A percentile compares a stretch with the other conserved stretches of the same genome.
These are phyloP conservation scores for Metacarcinus magister DNA, from an alignment of 2,888 invertebrate genomes.

Conservation along the genomic window DNA sequence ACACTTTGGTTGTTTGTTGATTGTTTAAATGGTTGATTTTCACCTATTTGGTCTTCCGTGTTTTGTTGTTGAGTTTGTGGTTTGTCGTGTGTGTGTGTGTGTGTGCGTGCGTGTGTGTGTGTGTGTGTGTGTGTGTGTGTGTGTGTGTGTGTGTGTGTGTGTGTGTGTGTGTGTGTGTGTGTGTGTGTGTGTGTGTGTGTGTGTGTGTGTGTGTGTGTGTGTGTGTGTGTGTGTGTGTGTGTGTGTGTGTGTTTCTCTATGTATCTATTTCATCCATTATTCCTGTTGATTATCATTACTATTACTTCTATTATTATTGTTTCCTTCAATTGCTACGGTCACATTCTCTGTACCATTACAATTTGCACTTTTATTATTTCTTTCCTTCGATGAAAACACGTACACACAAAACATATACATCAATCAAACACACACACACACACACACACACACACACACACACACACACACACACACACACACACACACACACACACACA, in stretches of 20 bases:
- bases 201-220: too few species aligned
- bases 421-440: not conserved
- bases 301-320: too few species aligned
- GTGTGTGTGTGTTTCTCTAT: too few species aligned
- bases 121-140: conserved; percentile 36
- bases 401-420: too few species aligned
- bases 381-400: not conserved
- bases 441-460: conserved; percentile 31
- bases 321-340: not conserved
- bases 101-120: conserved; percentile 30
- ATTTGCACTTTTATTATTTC: not conserved
- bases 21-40: not conserved
- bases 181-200: too few species aligned
- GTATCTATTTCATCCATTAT: too few species aligned
- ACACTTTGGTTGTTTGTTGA: not conserved
- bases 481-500: conserved; percentile 17
- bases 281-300: too few species aligned
- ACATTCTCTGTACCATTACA: not conserved
- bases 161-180: too few species aligned
- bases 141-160: not conserved
- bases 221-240: too few species aligned
- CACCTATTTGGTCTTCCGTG: not conserved
- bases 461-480: conserved; percentile 15
- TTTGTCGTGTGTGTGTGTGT: conserved; percentile 7
- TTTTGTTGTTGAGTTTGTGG: not conserved